Percentiles rank a stretch among this genome's conserved stretches.
Evolutionary conservation across 2,113 vertebrate species (phyloP).

Genomic region (Noctilio leporinus): DNA sequence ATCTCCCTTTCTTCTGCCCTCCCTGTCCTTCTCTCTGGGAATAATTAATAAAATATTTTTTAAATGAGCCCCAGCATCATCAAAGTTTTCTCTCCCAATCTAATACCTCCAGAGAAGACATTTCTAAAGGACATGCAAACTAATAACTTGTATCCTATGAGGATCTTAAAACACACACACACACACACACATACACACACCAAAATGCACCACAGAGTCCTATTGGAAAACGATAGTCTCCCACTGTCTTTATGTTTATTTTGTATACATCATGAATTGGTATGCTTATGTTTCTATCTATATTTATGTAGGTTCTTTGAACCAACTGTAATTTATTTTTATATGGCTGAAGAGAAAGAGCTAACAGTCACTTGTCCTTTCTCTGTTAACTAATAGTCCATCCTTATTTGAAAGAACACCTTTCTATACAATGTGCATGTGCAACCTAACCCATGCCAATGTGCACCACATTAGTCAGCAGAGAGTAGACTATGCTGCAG

Average conservation of each 20-base stretch:
- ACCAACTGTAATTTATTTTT: not conserved
- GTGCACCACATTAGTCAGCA: not conserved
- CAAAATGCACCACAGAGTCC: not conserved
- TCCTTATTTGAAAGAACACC: not conserved
- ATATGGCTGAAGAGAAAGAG: not conserved
- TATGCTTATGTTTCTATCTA: not conserved
- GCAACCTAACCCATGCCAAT: not conserved
- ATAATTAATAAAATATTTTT: too few relatives aligned
- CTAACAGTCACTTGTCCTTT: not conserved
- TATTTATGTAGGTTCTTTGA: not conserved
- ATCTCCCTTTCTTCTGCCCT: too few relatives aligned
- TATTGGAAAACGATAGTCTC: not conserved
- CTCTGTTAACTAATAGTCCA: not conserved
- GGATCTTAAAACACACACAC: too few relatives aligned
- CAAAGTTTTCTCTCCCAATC: not conserved
- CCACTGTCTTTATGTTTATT: not conserved
- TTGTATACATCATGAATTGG: not conserved
- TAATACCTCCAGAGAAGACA: not conserved
- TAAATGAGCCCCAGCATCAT: not conserved
- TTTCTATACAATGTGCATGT: not conserved
- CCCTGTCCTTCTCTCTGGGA: too few relatives aligned
- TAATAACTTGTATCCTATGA: not conserved
- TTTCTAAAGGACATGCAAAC: not conserved
- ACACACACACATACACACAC: too few relatives aligned
- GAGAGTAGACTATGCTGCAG: not conserved